Evolutionary conservation across 1,140 invertebrate genomes (phyloP), one percentile per base, ranked within the genome.

Genomic region (Potamilus streckersoni): DNA sequence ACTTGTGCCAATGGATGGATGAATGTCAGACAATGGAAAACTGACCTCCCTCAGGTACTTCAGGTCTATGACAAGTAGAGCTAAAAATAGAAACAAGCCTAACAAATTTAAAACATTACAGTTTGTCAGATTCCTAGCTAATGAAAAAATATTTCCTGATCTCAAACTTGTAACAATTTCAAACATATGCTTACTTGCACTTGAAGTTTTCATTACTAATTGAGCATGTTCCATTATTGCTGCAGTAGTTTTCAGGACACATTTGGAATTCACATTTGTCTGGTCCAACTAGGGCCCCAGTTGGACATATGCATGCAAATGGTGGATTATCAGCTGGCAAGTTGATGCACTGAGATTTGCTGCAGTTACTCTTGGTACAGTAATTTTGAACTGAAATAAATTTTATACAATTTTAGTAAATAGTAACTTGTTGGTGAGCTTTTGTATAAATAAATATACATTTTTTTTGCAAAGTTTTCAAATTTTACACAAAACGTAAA

Each of bases 271-370:
- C 90, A 91, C 71, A 84, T 75, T 75, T 85, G 56, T 31, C 31
- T 15, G 73, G 69, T 71, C 80, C 81, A 63, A 79, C 80, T 15
- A 69, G 67, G 6, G 83, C 76, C 4, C 92, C 93, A 84, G 94
- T 93, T 5, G 94, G 92, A 84, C 94, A 95, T 38, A 93, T 88
- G 82, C 94, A 95, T 2, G 82, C 77, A 71, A 74, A 80, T 15
- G 83, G 71, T 15, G 66, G 79, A 4, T 83, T 82, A 6, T 84
- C 78, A 61, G 80, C 84, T 0, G 82, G 80, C 70, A 78, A 69
- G 67, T 80, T 82, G 14, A 82, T 57, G 77, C 82, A 83, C 70
- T 78, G 62, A 16, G 67, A 74, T 68, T 20, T 12, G 27, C 3
- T 38, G 15, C 38, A 67, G 31, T 73, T 56, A 19, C 16, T 60